Conservation (phyloP, 1,140 invertebrate genomes). For the Drosophila santomea region DNA sequence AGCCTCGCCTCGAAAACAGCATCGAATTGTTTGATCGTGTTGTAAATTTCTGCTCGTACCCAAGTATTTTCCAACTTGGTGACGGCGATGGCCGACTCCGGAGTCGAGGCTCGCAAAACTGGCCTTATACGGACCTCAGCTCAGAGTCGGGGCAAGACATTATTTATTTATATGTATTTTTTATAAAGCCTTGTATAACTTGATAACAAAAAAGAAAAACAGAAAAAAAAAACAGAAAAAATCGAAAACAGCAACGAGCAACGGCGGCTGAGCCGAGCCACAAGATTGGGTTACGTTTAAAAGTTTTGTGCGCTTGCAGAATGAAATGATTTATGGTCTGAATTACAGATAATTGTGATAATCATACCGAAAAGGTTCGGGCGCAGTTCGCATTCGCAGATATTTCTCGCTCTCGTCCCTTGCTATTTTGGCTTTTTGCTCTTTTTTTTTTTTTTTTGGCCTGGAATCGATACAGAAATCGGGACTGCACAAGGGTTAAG, state of each 20-base stretch:
- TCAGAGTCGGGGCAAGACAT: conserved; percentile 41
- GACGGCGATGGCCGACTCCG: conserved; percentile 46
- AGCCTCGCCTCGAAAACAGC: conserved; percentile 44
- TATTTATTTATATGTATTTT: conserved; percentile 76
- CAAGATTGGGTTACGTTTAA: conserved; percentile 77
- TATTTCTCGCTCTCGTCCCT: conserved; percentile 37
- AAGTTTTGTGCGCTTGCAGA: conserved; percentile 68
- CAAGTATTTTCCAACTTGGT: conserved; percentile 60
- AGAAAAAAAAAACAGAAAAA: not conserved
- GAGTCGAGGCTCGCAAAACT: conserved; percentile 1
- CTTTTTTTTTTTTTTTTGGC: conserved; percentile 14
- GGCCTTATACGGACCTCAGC: conserved; percentile 50
- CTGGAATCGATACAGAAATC: conserved; percentile 72
- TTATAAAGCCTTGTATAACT: conserved; percentile 69
- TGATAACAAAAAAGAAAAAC: conserved; percentile 47
- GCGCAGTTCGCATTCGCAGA: conserved; percentile 63
- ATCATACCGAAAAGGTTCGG: conserved; percentile 81
- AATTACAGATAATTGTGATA: conserved; percentile 84
- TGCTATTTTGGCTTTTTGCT: not conserved
- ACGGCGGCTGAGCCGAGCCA: conserved; percentile 20
- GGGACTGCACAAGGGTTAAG: conserved; percentile 36
- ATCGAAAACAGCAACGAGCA: conserved; percentile 7
- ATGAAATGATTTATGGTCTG: conserved; percentile 84
- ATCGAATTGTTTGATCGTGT: conserved; percentile 77
- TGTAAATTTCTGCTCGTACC: conserved; percentile 64